Evolutionary conservation across 1,140 invertebrate genomes (phyloP), one percentile per base, ranked within the genome.

Genomic region (Musca domestica): DNA sequence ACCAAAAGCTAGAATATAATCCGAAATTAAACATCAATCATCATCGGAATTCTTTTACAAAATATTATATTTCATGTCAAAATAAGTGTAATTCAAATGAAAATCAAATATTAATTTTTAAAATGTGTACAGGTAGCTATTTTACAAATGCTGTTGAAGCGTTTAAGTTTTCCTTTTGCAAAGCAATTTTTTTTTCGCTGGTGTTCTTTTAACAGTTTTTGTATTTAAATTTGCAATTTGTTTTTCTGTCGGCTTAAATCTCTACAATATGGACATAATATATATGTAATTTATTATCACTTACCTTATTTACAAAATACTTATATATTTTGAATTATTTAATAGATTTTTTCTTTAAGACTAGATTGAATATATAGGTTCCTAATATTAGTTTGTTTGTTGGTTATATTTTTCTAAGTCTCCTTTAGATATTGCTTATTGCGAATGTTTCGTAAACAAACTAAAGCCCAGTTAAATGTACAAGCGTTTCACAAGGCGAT

Each of bases 121-220:
- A 17, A 22, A n/a, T n/a, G n/a, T n/a, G n/a, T 20, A 52, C 9
- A 22, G 15, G 6, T 52, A 7, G 6, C 9, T 22, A 52, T 22
- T 4, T 17, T n/a, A 52, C 51, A 52, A 48, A 47, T 48, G 63
- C 41, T 25, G 20, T 48, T 64, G 46, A 64, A 64, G 63, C 63
- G 63, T 51, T 64, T 64, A 25, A 17, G 41, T 61, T 61, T 64
- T 64, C 63, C 63, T 64, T 48, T 9, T n/a, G 56, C 56, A 61
- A 41, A 61, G 56, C 56, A n/a, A 27, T 61, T 61, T 19, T 15
- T 19, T 56, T 61, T 3, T 17, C 27, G 27, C 34, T 61, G 56
- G 23, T 48, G 46, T 25, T 48, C 12, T 6, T 27, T 19, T 48
- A 64, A 19, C 19, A n/a, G 23, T n/a, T 23, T 23, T 22, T 64